phyloP scores from a whole-genome alignment of 2,797 vertebrate species.

The Pelochelys cantorii region DNA sequence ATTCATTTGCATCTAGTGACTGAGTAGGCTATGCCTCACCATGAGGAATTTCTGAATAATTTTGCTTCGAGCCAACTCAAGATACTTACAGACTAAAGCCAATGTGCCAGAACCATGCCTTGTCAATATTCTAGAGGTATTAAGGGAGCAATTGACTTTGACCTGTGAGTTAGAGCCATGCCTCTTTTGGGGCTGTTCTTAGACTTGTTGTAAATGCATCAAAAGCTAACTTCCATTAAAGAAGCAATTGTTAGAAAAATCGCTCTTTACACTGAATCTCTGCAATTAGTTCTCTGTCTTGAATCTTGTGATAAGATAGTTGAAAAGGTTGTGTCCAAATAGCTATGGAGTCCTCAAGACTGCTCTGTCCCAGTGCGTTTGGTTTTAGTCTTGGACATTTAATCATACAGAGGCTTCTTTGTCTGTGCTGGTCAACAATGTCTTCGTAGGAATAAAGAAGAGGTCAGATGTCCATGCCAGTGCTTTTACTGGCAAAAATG shows the following conservation, averaged over 20 bases:
- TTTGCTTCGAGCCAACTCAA: background rate
- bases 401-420: conserved; percentile 3
- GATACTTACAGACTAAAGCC: background rate
- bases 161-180: background rate
- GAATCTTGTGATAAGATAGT: background rate
- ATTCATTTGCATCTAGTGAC: background rate
- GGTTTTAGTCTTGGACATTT: background rate
- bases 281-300: background rate
- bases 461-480: background rate
- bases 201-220: background rate
- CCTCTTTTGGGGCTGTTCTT: background rate
- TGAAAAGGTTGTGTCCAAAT: background rate
- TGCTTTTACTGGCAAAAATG: background rate
- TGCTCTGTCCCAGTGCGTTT: background rate
- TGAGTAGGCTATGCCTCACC: background rate
- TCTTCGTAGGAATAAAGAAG: background rate
- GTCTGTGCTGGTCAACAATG: background rate
- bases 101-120: too few species aligned
- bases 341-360: background rate
- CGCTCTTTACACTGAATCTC: background rate
- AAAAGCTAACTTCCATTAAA: background rate
- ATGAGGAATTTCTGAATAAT: background rate
- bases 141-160: background rate
- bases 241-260: background rate
- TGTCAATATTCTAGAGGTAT: background rate